A percentile compares a stretch with the other conserved stretches of the same genome.
phyloP scores from a whole-genome alignment of 2,888 invertebrate species.

The Sipha maydis region DNA sequence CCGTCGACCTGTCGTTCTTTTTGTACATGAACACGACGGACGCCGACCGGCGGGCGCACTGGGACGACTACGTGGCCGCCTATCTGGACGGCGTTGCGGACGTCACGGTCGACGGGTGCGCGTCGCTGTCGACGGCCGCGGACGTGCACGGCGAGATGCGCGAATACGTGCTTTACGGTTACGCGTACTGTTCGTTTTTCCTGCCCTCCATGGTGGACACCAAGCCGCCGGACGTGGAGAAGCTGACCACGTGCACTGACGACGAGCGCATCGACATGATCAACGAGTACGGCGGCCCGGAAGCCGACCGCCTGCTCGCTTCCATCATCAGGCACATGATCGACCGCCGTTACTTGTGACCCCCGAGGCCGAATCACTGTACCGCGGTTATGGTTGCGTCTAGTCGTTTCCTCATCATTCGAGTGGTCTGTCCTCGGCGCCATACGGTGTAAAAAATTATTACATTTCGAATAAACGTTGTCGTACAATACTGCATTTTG shows the following conservation, averaged over 20 bases:
- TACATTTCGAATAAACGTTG: too few species aligned
- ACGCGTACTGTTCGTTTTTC: constrained; percentile 62
- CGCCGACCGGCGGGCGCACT: constrained; percentile 72
- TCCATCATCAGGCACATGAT: constrained; percentile 36
- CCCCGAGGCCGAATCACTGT: too few species aligned
- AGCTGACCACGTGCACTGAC: neutral
- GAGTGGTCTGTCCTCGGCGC: too few species aligned
- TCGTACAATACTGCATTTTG: too few species aligned
- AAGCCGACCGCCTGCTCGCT: constrained; percentile 34
- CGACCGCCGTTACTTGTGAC: constrained; percentile 20
- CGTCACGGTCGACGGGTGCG: neutral
- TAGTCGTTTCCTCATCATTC: too few species aligned
- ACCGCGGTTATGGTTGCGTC: too few species aligned
- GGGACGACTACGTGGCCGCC: constrained; percentile 71
- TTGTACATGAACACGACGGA: constrained; percentile 75
- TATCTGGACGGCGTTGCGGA: constrained; percentile 72
- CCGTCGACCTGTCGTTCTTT: constrained; percentile 73
- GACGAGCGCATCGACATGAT: constrained; percentile 40
- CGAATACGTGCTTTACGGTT: constrained; percentile 54
- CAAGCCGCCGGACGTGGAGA: constrained; percentile 18
- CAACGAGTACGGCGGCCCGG: constrained; percentile 31
- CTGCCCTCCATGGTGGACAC: constrained; percentile 60
- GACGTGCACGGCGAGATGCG: constrained; percentile 53
- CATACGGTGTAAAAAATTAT: too few species aligned
- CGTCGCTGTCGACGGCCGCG: neutral